Evolutionary conservation across 1,140 invertebrate genomes (phyloP).

Genomic region (Vanessa tameamea): DNA sequence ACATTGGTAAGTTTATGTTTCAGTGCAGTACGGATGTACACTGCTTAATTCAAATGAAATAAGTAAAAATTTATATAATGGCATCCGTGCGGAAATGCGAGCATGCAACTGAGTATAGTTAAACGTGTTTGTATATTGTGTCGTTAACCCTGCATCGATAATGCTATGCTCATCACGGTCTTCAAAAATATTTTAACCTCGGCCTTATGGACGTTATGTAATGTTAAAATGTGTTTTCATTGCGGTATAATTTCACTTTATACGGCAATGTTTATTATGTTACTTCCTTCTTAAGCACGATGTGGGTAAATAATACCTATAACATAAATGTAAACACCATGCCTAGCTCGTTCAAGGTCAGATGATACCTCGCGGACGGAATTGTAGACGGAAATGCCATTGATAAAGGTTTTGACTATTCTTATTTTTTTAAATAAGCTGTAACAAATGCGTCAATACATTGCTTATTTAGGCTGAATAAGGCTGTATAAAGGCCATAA

Average conservation of each 20-base stretch:
- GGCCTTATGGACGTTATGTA: no score
- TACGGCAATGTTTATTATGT: not conserved
- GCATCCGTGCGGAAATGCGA: not conserved
- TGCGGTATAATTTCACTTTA: not conserved
- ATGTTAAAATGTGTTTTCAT: not conserved
- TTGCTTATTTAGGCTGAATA: no score
- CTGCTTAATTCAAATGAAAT: not conserved
- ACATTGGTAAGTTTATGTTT: no score
- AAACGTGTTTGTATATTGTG: not conserved
- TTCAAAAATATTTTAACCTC: not conserved
- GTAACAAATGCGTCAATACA: no score
- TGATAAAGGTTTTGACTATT: no score
- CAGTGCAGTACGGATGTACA: not conserved
- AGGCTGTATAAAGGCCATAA: no score
- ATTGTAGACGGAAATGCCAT: no score
- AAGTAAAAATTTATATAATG: not conserved
- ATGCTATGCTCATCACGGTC: not conserved
- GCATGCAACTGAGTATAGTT: not conserved
- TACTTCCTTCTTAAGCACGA: not conserved
- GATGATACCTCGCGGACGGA: not conserved
- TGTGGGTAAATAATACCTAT: not conserved
- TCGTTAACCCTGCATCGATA: not conserved
- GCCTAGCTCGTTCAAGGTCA: slow-evolving; percentile 17
- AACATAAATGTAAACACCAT: slow-evolving; percentile 3
- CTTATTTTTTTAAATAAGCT: no score